Percentiles rank a stretch among this genome's conserved stretches.
These are phyloP conservation scores for Cosmia pyralina DNA, from an alignment of 2,888 invertebrate genomes.

Conservation along the genomic window DNA sequence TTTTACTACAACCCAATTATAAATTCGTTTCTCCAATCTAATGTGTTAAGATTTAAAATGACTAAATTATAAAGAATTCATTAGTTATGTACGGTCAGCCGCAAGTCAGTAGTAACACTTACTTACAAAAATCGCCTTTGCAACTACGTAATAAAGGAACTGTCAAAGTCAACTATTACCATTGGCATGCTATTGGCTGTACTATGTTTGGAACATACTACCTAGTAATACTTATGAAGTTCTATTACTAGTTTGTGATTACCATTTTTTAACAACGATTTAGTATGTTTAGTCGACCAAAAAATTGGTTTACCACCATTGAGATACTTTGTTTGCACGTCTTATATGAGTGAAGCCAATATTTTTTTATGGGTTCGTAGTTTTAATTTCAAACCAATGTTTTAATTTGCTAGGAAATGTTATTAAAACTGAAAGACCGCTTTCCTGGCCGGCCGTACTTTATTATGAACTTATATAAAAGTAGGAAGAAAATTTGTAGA, in stretches of 20 bases:
- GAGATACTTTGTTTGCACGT: background rate
- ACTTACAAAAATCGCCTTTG: background rate
- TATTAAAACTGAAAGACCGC: too few relatives aligned
- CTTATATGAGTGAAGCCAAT: too few relatives aligned
- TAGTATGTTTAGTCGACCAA: background rate
- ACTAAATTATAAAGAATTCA: background rate
- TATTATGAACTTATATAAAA: background rate
- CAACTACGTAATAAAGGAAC: background rate
- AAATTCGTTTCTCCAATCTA: background rate
- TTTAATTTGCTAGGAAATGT: background rate
- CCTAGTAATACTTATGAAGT: background rate
- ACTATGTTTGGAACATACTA: background rate
- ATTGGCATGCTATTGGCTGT: background rate
- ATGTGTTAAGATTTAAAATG: background rate
- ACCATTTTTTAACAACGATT: background rate
- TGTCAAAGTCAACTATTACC: too few relatives aligned
- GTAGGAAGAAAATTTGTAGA: too few relatives aligned
- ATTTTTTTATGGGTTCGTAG: too few relatives aligned
- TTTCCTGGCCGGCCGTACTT: slow-evolving; percentile 1
- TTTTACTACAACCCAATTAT: background rate
- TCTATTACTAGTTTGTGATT: background rate
- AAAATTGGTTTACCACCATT: background rate
- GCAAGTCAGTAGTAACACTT: background rate
- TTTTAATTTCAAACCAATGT: too few relatives aligned
- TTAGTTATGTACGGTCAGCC: background rate